Evolutionary conservation across 2,888 invertebrate genomes (phyloP).

Genomic region (Merodon equestris): DNA sequence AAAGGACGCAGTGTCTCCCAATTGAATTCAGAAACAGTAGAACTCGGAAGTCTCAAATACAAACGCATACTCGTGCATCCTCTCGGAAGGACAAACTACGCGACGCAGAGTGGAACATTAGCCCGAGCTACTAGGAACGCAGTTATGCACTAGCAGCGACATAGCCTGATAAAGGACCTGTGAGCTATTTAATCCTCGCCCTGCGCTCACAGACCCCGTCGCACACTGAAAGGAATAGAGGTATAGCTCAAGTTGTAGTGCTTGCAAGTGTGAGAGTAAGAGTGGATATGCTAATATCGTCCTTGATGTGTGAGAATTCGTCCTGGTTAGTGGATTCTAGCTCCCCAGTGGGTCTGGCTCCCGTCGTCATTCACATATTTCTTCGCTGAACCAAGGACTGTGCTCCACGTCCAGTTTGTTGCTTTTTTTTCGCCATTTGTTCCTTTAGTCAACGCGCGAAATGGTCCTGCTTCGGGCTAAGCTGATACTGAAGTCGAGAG

Average conservation of each 20-base stretch:
- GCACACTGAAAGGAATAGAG: too few species aligned
- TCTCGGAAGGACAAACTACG: neutral
- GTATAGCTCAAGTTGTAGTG: too few species aligned
- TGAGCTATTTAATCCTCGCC: constrained; percentile 66
- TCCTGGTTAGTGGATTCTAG: constrained; percentile 38
- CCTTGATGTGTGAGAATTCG: constrained; percentile 61
- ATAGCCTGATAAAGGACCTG: constrained; percentile 68
- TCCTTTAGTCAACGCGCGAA: constrained; percentile 3
- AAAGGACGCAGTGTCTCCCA: constrained; percentile 56
- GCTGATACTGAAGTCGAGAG: constrained; percentile 22
- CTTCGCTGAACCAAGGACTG: constrained; percentile 53
- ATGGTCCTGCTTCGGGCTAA: constrained; percentile 11
- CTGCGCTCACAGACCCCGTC: constrained; percentile 1
- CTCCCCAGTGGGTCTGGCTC: constrained; percentile 31
- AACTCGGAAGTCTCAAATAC: constrained; percentile 39
- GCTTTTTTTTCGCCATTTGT: neutral
- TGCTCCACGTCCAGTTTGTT: constrained; percentile 24
- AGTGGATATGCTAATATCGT: constrained; percentile 68
- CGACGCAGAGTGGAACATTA: too few species aligned
- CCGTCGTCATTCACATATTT: constrained; percentile 44
- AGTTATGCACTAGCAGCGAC: constrained; percentile 49
- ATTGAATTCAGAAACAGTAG: constrained; percentile 56
- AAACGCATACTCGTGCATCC: constrained; percentile 11
- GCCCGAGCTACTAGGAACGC: constrained; percentile 16
- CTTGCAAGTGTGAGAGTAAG: neutral